A percentile compares a stretch with the other conserved stretches of the same genome.
Conservation (phyloP, 2,888 invertebrate genomes). For the Noctuana brunneofusca region DNA sequence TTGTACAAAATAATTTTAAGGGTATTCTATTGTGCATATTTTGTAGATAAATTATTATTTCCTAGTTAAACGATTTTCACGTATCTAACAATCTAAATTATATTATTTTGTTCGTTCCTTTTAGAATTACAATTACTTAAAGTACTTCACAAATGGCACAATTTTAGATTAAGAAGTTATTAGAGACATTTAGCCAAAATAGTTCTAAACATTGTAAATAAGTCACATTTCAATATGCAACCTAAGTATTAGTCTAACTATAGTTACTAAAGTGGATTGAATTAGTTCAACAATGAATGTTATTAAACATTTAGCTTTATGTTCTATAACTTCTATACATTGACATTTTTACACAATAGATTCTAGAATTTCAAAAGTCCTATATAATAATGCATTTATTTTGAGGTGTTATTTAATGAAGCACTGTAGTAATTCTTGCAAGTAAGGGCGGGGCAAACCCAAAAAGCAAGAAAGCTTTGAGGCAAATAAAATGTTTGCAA, state of each 20-base stretch:
- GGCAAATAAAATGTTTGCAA: conserved; percentile 59
- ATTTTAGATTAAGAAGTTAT: conserved; percentile 73
- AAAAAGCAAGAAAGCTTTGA: conserved; percentile 48
- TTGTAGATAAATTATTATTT: conserved; percentile 63
- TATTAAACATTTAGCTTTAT: conserved; percentile 24
- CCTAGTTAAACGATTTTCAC: conserved; percentile 26
- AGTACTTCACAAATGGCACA: conserved; percentile 69
- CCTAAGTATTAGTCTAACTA: conserved; percentile 62
- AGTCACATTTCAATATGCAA: conserved; percentile 63
- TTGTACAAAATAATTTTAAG: conserved; percentile 78
- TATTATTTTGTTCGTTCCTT: conserved; percentile 33
- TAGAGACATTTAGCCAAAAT: conserved; percentile 82
- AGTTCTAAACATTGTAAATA: conserved; percentile 78
- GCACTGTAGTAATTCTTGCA: conserved; percentile 28
- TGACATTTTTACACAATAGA: conserved; percentile 30
- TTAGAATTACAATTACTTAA: conserved; percentile 28
- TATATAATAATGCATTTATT: conserved; percentile 26
- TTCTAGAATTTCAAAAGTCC: conserved; percentile 29
- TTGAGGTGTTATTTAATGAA: conserved; percentile 24
- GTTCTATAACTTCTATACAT: conserved; percentile 16
- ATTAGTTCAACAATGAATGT: conserved; percentile 61
- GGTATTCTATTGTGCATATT: conserved; percentile 55
- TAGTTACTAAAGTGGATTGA: conserved; percentile 65
- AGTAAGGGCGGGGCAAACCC: conserved; percentile 2
- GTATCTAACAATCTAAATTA: conserved; percentile 21